These are phyloP conservation scores for Ginglymostoma cirratum DNA, from an alignment of 2,113 vertebrate genomes.

Conservation along the genomic window DNA sequence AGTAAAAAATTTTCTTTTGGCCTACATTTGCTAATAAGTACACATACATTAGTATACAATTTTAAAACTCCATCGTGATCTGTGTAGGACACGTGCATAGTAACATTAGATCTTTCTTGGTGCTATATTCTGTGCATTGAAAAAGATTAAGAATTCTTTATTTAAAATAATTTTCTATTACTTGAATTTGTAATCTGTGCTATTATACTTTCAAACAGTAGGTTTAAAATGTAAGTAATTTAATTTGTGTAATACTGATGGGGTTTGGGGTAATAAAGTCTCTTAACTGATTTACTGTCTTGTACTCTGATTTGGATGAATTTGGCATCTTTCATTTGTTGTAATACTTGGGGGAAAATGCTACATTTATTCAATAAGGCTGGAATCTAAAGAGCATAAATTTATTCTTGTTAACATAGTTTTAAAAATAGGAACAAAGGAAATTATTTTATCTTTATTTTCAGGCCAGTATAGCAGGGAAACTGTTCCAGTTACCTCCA, in stretches of 20 bases:
- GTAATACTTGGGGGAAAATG: neutral
- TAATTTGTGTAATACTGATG: constrained; percentile 24
- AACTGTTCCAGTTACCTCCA: neutral
- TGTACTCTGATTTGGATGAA: neutral
- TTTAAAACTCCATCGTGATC: neutral
- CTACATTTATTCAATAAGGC: neutral
- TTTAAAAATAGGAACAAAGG: neutral
- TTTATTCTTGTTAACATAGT: neutral
- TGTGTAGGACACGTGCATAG: neutral
- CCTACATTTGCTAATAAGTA: constrained; percentile 30
- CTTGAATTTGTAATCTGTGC: neutral
- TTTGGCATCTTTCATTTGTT: neutral
- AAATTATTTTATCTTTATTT: neutral
- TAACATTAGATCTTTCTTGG: neutral
- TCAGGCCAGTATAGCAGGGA: neutral
- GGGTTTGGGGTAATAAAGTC: constrained; percentile 23
- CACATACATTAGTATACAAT: neutral
- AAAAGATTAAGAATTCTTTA: constrained; percentile 30
- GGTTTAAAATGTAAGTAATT: constrained; percentile 31
- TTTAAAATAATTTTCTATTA: constrained; percentile 29
- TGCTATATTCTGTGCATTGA: constrained; percentile 33
- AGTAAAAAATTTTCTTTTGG: neutral
- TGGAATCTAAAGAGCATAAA: neutral
- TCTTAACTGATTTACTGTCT: neutral
- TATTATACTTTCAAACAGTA: constrained; percentile 19